Conservation (phyloP, 2,797 vertebrate species). For the Trematomus bernacchii region DNA sequence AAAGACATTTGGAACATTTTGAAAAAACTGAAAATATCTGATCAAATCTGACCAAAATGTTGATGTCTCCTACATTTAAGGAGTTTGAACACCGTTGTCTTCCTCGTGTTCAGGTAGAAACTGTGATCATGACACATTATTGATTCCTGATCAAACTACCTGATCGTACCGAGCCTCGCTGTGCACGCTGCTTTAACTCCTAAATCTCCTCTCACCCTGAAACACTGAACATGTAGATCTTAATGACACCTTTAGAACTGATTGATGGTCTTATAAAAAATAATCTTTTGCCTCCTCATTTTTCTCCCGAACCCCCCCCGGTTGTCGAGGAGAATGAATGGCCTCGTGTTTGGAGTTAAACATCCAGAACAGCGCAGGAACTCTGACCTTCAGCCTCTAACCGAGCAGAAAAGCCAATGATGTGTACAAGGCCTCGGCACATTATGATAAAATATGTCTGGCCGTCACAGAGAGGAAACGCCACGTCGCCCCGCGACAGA, state of each 20-base stretch:
- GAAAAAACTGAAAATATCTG: no score
- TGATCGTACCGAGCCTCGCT: no score
- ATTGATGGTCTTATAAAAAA: background rate
- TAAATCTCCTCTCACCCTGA: background rate
- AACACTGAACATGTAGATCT: background rate
- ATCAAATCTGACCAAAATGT: no score
- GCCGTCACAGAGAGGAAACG: conserved; percentile 88
- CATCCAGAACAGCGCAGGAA: conserved; percentile 94
- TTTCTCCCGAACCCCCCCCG: no score
- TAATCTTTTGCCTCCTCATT: background rate
- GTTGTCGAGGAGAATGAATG: conserved; percentile 52
- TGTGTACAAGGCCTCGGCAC: conserved; percentile 92
- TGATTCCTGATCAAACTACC: no score
- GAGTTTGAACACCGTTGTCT: no score
- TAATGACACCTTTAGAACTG: background rate
- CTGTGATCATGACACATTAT: no score
- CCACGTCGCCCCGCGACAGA: conserved; percentile 91
- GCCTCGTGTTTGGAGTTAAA: conserved; percentile 88
- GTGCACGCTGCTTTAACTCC: no score
- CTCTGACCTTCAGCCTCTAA: conserved; percentile 97
- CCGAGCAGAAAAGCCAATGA: conserved; percentile 97
- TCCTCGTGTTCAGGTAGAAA: no score
- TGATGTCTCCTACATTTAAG: no score
- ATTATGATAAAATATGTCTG: conserved; percentile 97
- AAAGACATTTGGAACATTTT: no score